These are phyloP conservation scores for Pachypsylla venusta DNA, from an alignment of 1,140 invertebrate species.

Conservation along the genomic window DNA sequence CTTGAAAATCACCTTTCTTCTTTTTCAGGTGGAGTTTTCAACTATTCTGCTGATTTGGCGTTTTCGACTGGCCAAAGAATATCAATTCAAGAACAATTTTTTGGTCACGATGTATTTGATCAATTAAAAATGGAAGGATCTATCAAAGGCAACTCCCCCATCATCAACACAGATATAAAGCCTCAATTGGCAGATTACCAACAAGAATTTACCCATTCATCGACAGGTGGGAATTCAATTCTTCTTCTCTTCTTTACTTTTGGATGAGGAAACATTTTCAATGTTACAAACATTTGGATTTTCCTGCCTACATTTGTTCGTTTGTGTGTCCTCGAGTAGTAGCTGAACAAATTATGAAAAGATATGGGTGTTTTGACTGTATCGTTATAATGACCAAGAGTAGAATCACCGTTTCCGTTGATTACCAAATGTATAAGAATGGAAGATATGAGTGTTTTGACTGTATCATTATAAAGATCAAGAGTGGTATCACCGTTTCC, in stretches of 20 bases:
- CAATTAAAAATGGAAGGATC: conserved; percentile 63
- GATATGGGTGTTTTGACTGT: too few relatives aligned
- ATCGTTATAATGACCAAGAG: too few relatives aligned
- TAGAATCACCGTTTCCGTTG: too few relatives aligned
- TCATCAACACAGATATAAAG: conserved; percentile 40
- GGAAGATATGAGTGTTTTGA: too few relatives aligned
- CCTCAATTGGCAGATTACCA: conserved; percentile 60
- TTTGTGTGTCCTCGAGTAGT: too few relatives aligned
- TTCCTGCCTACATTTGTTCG: too few relatives aligned
- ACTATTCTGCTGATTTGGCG: conserved; percentile 56
- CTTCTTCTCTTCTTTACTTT: conserved; percentile 34
- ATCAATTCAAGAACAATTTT: conserved; percentile 56
- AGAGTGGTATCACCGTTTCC: too few relatives aligned
- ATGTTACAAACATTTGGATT: too few relatives aligned
- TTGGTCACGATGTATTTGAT: conserved; percentile 81
- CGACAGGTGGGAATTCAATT: conserved; percentile 24
- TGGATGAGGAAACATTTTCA: too few relatives aligned
- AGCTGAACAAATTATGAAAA: too few relatives aligned
- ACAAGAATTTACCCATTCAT: conserved; percentile 55
- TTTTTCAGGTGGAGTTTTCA: conserved; percentile 59
- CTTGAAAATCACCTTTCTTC: conserved; percentile 14
- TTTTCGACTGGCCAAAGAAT: conserved; percentile 57
- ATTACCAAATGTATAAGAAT: too few relatives aligned
- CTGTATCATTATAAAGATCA: too few relatives aligned
- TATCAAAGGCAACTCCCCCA: conserved; percentile 61